Evolutionary conservation across 2,113 vertebrate genomes (phyloP), one percentile per base, ranked within the genome.

Genomic region (Brachionichthys hirsutus): DNA sequence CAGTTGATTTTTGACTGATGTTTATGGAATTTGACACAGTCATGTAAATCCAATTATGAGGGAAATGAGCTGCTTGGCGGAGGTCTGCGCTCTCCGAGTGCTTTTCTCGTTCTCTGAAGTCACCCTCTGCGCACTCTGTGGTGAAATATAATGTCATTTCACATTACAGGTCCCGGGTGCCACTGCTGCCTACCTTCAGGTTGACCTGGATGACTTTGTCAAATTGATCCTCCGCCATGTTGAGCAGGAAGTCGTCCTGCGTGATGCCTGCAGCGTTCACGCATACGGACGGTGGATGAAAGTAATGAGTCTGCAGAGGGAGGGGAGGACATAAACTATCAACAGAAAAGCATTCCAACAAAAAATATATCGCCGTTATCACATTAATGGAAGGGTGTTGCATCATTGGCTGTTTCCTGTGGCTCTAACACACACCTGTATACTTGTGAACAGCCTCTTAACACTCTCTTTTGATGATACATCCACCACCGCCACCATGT

Each of bases 181-280:
- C 24, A 1, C 40, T 2, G 11, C 16, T 3, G 1, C 24, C 0
- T 54, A 96, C 94, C 93, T 94, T 95, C 55, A 96, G 91, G 70
- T 95, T 96, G 80, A 95, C 90, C 43, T 69, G 67, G 54, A 94
- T 70, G 64, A 96, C 94, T 59, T 12, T 82, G 83, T 95, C 92
- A 62, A 94, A 95, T 6, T 92, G 71, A 3, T 90, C 87, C 70
- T 94, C 93, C 7, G 89, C 85, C 89, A 94, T 88, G 67, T 72
- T 88, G 65, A 94, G 89, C 62, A 95, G 83, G 83, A 95, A 92
- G 75, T 92, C 83, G 65, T 95, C 94, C 73, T 82, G 80, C 1
- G 90, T 94, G 88, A 96, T 89, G 45, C 94, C 94, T 0, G 93
- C 94, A 15, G 92, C 88, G 50, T 89, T 93, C 65, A 95, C 92